Base-by-base conservation (phyloP, 2,113 vertebrate genomes). In the Neodon shergylaensis region DNA sequence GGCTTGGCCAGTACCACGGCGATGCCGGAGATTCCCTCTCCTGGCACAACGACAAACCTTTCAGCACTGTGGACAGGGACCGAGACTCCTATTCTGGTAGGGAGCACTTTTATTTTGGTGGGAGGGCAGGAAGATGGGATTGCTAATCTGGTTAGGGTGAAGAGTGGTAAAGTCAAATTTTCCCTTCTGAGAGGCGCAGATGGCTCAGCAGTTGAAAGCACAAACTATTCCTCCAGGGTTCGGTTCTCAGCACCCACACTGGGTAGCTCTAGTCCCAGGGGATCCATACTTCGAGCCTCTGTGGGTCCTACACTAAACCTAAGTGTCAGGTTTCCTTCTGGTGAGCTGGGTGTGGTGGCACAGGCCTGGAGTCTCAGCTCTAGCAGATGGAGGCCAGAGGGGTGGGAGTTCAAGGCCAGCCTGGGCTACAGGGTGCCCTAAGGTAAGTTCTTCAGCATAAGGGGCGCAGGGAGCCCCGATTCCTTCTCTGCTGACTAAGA, bases 1-100 rank as follows among this genome's bases (percentile, higher is more conserved):
- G 99, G 19, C 98, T 99, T 22, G 99, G 99, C n/a, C 98, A 98
- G 36, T 99, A 99, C 97, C 98, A 98, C 0, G 99, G 99, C 33
- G 99, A 96, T 0, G 99, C 99, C 1, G 99, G 99, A 1, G 99
- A 99, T 96, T 99, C 99, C 0, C 98, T 99, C 11, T 99, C 99
- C 11, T 99, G 99, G 99, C 99, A 99, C 97, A 99, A 98, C 66
- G 99, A 99, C 97, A 99, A 99, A 95, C 99, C 99, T 77, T 99
- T 99, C 98, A 99, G 99, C 95, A 99, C 99, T 6, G 97, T 99
- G 94, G 99, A 99, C 89, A 98, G 98, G 8, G 99, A 99, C 97
- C 98, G 98, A 54, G 99, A 99, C 86, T 97, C 98, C 22, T 99
- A 99, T 88, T 97, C 98, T 88, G 99, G 99, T 99, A 94, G 92